These are phyloP conservation scores for Montipora sp. DNA, from an alignment of 64 coral and sea anemone species.

Conservation along the genomic window DNA sequence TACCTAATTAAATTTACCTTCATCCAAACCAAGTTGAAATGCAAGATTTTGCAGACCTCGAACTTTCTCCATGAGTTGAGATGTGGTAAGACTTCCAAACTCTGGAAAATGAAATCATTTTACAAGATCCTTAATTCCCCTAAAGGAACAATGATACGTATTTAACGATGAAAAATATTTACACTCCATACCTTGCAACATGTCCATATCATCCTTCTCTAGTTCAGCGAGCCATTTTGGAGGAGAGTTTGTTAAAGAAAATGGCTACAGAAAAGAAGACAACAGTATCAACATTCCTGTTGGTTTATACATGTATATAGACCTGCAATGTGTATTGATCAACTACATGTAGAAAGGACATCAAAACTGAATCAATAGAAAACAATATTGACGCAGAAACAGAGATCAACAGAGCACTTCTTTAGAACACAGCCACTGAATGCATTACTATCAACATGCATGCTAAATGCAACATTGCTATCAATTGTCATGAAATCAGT, in stretches of 20 bases:
- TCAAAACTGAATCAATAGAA: too few species aligned
- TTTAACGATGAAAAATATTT: neutral
- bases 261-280: constrained; percentile 61
- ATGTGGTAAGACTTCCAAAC: constrained; percentile 96
- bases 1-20: constrained; percentile 51
- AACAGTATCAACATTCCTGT: neutral
- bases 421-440: too few species aligned
- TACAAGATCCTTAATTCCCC: neutral
- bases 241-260: constrained; percentile 77
- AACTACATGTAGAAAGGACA: too few species aligned
- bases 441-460: too few species aligned
- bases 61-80: constrained; percentile 98
- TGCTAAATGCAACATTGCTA: too few species aligned
- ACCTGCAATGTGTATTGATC: too few species aligned
- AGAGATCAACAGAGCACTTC: too few species aligned
- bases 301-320: too few species aligned
- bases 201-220: constrained; percentile 97
- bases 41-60: constrained; percentile 96
- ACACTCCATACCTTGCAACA: constrained; percentile 81
- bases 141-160: neutral
- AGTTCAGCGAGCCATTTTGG: constrained; percentile 88
- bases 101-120: constrained; percentile 29
- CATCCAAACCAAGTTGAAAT: constrained; percentile 97
- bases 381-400: too few species aligned
- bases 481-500: too few species aligned